These are phyloP conservation scores for Drosophila buzzatii DNA, from an alignment of 2,888 invertebrate genomes.

Conservation along the genomic window DNA sequence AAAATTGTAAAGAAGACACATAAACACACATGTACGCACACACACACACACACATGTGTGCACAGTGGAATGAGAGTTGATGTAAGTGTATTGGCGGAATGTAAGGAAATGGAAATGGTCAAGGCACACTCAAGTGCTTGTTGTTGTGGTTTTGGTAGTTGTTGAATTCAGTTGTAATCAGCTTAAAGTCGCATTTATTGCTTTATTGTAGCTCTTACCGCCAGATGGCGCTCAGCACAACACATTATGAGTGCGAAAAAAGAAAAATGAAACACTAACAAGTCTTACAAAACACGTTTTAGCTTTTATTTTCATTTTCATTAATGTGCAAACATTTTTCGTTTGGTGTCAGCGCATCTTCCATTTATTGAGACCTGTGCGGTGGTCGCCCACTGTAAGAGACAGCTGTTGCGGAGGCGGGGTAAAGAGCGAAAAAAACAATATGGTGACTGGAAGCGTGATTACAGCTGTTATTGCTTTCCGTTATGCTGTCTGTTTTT, in stretches of 20 bases:
- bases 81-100: constrained; percentile 16
- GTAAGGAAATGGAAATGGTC: neutral
- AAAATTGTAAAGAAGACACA: constrained; percentile 21
- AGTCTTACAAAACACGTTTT: constrained; percentile 31
- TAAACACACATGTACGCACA: neutral
- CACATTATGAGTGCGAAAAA: constrained; percentile 11
- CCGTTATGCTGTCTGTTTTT: constrained; percentile 26
- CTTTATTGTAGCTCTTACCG: neutral
- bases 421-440: constrained; percentile 28
- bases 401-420: constrained; percentile 15
- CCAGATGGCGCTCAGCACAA: constrained; percentile 24
- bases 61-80: constrained; percentile 2
- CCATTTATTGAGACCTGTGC: constrained; percentile 28
- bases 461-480: constrained; percentile 60
- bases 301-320: constrained; percentile 40
- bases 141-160: neutral
- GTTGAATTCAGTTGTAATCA: constrained; percentile 1
- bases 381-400: constrained; percentile 18
- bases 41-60: neutral
- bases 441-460: constrained; percentile 49
- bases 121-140: neutral
- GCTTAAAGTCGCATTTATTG: constrained; percentile 13
- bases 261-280: constrained; percentile 9
- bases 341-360: constrained; percentile 11
- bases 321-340: constrained; percentile 26